Evolutionary conservation across 1,140 invertebrate genomes (phyloP).

Genomic region (Cotesia glomerata): DNA sequence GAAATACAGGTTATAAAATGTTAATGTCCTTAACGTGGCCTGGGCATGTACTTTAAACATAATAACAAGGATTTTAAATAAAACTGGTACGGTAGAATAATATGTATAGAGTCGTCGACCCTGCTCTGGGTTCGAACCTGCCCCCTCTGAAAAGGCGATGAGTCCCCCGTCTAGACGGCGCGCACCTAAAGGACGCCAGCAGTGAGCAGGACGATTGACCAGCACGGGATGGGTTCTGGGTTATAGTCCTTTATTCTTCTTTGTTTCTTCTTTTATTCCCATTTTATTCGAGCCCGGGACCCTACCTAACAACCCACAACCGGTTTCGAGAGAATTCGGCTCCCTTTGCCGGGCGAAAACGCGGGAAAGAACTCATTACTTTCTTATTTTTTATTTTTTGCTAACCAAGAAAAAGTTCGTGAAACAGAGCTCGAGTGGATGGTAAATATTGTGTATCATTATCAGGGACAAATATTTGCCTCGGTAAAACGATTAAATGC

Average conservation of each 20-base stretch:
- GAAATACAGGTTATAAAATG: too few species aligned
- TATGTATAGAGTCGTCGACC: constrained; percentile 10
- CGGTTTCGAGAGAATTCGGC: constrained; percentile 5
- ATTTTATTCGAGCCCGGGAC: constrained; percentile 12
- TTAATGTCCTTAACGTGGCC: too few species aligned
- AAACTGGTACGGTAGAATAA: too few species aligned
- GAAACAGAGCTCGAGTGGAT: too few species aligned
- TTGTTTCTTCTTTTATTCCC: constrained; percentile 19
- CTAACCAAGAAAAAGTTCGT: too few species aligned
- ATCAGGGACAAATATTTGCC: neutral
- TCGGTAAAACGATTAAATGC: too few species aligned
- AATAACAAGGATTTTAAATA: too few species aligned
- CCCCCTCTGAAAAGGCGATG: neutral
- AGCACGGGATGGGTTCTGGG: neutral
- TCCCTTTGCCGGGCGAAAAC: neutral
- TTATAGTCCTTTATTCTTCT: neutral
- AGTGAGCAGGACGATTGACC: constrained; percentile 16
- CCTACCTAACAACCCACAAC: neutral
- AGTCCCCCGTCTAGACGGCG: constrained; percentile 23
- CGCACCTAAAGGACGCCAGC: constrained; percentile 12
- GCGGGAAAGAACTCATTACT: neutral
- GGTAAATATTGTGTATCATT: too few species aligned
- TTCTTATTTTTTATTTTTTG: too few species aligned
- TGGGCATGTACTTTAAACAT: too few species aligned
- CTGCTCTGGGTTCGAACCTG: constrained; percentile 15